Evolutionary conservation across 1,140 invertebrate genomes (phyloP), one percentile per base, ranked within the genome.

Genomic region (Sycobia sp.): DNA sequence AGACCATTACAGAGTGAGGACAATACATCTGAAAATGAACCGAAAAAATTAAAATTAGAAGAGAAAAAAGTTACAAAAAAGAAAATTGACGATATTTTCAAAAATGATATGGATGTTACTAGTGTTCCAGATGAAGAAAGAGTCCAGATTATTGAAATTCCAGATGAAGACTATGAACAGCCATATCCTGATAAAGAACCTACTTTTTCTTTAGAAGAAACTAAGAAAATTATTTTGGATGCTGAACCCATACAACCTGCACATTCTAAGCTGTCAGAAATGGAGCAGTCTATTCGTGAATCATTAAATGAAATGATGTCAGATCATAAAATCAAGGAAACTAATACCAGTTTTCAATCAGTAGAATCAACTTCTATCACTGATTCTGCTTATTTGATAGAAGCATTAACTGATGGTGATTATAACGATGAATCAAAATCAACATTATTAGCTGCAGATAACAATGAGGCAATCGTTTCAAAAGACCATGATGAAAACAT

Each of bases 61-160:
- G 47, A 65, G 38, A 62, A 55, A 57, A 62, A 53, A 9, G 1
- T n/a, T 23, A 9, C 23, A n/a, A 59, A 34, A 13, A 51, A 64
- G 46, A 38, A 44, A 20, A 44, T 41, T 20, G 54, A 58, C 10
- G 53, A 58, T 23, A 46, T 44, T 27, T 62, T 66, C 44, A 57
- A 62, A 34, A 53, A 16, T 20, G 65, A 69, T 18, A 65, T 68
- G 18, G 70, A 73, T 49, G 64, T 76, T 3, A 47, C 66, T 2
- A 66, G 64, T 54, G 69, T 81, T 36, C 78, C 79, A 3, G 79
- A 82, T 27, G 72, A 81, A 13, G 78, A 81, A 58, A 71, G 80
- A 9, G 78, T 81, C 27, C 80, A 82, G 47, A 82, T 82, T 44
- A 80, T 81, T 47, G 78, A 81, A 65, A 70, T 81, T 47, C 67